A percentile compares a stretch with the other conserved stretches of the same genome.
These are phyloP conservation scores for Folsomia candida DNA, from an alignment of 2,888 invertebrate species.

Conservation along the genomic window DNA sequence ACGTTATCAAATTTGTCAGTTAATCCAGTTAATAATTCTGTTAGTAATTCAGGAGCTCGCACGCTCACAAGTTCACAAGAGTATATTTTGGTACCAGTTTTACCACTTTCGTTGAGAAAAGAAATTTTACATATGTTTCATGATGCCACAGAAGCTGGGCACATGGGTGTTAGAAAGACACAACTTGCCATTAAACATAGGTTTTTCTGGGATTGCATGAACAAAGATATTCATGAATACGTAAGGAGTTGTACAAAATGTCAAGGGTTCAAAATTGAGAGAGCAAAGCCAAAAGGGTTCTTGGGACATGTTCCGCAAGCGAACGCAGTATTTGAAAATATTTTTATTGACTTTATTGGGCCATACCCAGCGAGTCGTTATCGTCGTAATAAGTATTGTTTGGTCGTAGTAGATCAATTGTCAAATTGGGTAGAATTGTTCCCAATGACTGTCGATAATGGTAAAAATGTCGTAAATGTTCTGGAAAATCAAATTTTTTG, in stretches of 20 bases:
- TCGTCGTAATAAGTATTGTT: slow-evolving; percentile 24
- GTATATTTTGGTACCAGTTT: slow-evolving; percentile 5
- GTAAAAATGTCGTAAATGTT: slow-evolving; percentile 20
- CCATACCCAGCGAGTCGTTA: slow-evolving; percentile 9
- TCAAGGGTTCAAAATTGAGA: slow-evolving; percentile 21
- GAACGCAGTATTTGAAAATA: slow-evolving; percentile 23
- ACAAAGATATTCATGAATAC: slow-evolving; percentile 18
- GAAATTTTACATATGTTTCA: slow-evolving; percentile 26
- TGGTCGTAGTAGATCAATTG: no score
- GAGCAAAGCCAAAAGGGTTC: slow-evolving; percentile 15
- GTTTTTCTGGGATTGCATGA: slow-evolving; percentile 32
- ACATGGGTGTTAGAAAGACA: slow-evolving; percentile 33
- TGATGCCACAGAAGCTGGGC: slow-evolving; percentile 21
- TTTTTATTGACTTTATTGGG: no score
- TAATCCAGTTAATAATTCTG: no score
- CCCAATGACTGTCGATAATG: slow-evolving; percentile 29
- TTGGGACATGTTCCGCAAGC: slow-evolving; percentile 17
- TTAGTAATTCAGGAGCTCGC: no score
- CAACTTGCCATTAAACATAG: slow-evolving; percentile 12
- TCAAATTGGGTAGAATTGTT: slow-evolving; percentile 41
- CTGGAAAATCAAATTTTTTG: slow-evolving; percentile 36
- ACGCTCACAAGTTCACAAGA: no score
- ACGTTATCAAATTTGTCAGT: no score
- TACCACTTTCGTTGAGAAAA: slow-evolving; percentile 24
- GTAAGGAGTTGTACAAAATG: slow-evolving; percentile 33